Base-by-base conservation (phyloP, 2,888 invertebrate genomes). In the Sphinx pinastri region DNA sequence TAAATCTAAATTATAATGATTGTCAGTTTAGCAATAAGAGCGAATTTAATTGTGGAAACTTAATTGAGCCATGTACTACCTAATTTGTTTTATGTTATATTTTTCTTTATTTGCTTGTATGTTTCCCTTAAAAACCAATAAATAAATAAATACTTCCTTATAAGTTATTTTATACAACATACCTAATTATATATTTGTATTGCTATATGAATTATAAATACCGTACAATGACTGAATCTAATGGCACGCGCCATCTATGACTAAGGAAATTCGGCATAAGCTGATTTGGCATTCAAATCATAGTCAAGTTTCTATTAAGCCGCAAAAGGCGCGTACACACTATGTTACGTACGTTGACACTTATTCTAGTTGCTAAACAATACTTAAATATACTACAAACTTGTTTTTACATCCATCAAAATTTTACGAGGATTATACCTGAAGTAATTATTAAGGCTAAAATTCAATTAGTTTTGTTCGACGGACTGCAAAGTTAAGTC, bases 331-430 rank as follows among this genome's bases (percentile, higher is more conserved):
- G 72, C 71, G 73, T 76, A 78, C 76, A 77, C 75, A 71, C 70
- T 75, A 76, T 75, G 76, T 71, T 72, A 49, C 73, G 82, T 75
- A 54, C 82, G 67, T 75, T 82, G 82, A 84, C 84, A 81, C 75
- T 74, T 73, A 77, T 76, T 73, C 63, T 73, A 75, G 71, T 74
- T 71, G 75, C 69, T 71, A 73, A 72, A 76, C 75, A 78, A 78
- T 75, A 72, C 75, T 72, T 71, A 71, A 75, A 70, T 71, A 8
- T 60, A 66, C 47, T 75, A 77, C 77, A 76, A 77, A 47, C 12
- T 63, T 60, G 19, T 16, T n/a, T 49, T 49, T 49, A 5, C 63
- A 3, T 49, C 16, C 19, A 16, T 19, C 11, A 49, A 13, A 47
- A 63, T 13, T 49, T 7, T 47, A 63, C 0, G 11, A 19, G 16